Conservation (phyloP, 2,113 vertebrate genomes). For the Phyllopteryx taeniolatus region DNA sequence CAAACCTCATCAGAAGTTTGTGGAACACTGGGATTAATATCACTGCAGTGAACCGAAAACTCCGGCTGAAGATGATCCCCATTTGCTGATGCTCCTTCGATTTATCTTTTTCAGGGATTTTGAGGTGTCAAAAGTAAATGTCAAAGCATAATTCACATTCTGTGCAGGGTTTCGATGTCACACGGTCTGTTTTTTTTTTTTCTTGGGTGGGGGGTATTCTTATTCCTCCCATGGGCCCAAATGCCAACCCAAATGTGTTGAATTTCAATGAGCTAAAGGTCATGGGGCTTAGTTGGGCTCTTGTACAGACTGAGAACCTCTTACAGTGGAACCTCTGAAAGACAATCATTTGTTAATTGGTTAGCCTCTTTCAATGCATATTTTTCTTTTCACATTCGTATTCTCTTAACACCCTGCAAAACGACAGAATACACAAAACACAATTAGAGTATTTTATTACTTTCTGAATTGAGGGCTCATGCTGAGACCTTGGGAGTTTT, state of each 20-base stretch:
- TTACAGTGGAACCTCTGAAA: too few relatives aligned
- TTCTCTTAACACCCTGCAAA: too few relatives aligned
- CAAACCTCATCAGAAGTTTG: background rate
- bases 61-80: background rate
- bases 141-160: constrained; percentile 24
- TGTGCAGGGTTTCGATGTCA: constrained; percentile 4
- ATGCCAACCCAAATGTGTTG: constrained; percentile 7
- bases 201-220: background rate
- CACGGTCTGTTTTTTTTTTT: background rate
- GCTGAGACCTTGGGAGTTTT: too few relatives aligned
- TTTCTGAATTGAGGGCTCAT: too few relatives aligned
- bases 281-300: background rate
- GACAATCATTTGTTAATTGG: too few relatives aligned
- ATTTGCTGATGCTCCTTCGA: background rate
- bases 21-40: background rate
- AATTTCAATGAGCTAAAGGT: constrained; percentile 26
- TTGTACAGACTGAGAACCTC: background rate
- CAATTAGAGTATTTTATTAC: too few relatives aligned
- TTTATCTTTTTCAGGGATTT: constrained; percentile 6
- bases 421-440: too few relatives aligned
- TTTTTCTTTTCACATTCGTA: too few relatives aligned
- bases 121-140: constrained; percentile 26
- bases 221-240: background rate
- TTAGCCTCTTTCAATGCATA: too few relatives aligned
- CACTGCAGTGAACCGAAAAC: background rate